These are phyloP conservation scores for Morinoia aosen DNA, from an alignment of 2,888 invertebrate species.

Conservation along the genomic window DNA sequence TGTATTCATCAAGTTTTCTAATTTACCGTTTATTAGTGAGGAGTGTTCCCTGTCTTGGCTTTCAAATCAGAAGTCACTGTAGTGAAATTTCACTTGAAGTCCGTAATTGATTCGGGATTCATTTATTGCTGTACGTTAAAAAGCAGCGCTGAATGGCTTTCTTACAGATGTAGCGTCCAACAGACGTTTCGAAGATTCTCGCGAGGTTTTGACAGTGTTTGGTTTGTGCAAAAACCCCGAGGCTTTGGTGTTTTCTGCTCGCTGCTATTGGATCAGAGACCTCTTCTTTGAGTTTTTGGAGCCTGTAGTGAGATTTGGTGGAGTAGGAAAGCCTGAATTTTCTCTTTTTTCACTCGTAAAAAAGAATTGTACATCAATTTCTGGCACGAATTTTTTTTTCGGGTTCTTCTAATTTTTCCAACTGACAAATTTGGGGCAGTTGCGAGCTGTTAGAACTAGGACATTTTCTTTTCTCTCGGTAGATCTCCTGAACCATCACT, in stretches of 20 bases:
- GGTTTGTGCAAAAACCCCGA: background rate
- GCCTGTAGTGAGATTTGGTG: background rate
- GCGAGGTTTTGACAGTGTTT: background rate
- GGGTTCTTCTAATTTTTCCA: background rate
- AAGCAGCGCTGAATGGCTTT: background rate
- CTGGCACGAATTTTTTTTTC: background rate
- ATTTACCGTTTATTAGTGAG: background rate
- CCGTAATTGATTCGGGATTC: background rate
- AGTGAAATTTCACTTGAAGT: background rate
- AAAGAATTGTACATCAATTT: background rate
- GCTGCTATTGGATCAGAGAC: background rate
- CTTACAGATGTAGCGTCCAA: background rate
- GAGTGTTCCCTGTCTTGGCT: background rate
- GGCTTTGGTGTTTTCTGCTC: background rate
- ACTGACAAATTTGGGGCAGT: background rate
- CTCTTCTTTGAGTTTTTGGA: background rate
- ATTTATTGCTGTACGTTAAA: background rate
- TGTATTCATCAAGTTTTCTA: background rate
- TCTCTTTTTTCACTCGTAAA: background rate
- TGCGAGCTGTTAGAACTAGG: background rate
- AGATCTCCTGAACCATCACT: background rate
- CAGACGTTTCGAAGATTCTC: background rate
- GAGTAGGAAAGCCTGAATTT: background rate
- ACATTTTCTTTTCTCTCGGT: background rate
- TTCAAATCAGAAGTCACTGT: background rate